These are phyloP conservation scores for Agonopterix arenella DNA, from an alignment of 2,888 invertebrate species.

Conservation along the genomic window DNA sequence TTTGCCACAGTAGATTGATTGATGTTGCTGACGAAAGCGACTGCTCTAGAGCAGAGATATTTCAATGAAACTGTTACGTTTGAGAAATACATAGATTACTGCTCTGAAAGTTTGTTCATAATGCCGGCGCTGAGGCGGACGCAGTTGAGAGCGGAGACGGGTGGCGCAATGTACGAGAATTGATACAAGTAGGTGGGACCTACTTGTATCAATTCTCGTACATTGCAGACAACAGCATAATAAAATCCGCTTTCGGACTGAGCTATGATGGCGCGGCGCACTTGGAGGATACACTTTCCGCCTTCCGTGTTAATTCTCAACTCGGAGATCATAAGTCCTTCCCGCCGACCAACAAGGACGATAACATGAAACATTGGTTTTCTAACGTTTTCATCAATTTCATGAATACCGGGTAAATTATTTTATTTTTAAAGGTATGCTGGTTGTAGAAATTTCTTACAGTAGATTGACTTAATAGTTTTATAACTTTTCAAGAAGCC, in stretches of 20 bases:
- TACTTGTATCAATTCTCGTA: slow-evolving; percentile 75
- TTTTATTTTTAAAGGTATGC: neutral
- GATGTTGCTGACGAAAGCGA: no score
- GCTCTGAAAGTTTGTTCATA: slow-evolving; percentile 44
- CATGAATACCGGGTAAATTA: no score
- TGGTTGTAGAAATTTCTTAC: neutral
- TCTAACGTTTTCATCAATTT: neutral
- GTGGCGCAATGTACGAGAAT: no score
- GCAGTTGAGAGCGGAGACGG: slow-evolving; percentile 21
- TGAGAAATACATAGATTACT: slow-evolving; percentile 37
- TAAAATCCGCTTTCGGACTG: slow-evolving; percentile 48
- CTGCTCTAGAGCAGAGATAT: slow-evolving; percentile 32
- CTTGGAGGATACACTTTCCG: slow-evolving; percentile 75
- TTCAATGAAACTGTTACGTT: slow-evolving; percentile 28
- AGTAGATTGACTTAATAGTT: neutral
- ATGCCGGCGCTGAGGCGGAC: slow-evolving; percentile 50
- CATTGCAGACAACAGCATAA: slow-evolving; percentile 58
- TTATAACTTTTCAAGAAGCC: neutral
- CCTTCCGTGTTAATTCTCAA: slow-evolving; percentile 55
- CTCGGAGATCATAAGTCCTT: neutral
- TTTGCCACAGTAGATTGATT: neutral
- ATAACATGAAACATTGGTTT: slow-evolving; percentile 12
- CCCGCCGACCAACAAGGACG: slow-evolving; percentile 10
- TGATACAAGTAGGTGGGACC: no score
- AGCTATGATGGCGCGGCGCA: slow-evolving; percentile 73